Evolutionary conservation across 1,140 invertebrate species (phyloP).

Genomic region (Plutomurus gul): DNA sequence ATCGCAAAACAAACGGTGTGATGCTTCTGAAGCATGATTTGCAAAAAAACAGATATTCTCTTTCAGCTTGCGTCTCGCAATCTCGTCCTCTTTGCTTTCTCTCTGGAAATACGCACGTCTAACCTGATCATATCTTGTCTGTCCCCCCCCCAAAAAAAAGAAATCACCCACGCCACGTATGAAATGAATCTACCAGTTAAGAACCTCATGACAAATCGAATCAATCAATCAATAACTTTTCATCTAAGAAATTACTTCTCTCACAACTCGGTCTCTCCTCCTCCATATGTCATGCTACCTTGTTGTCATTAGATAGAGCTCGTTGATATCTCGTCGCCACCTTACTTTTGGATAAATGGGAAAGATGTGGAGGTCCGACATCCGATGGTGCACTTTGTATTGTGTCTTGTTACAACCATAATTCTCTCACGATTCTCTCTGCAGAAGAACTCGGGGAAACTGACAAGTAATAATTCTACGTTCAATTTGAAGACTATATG

Average conservation of each 20-base stretch:
- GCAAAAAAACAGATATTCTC: slow-evolving; percentile 22
- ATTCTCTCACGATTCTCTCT: slow-evolving; percentile 15
- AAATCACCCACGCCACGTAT: neutral
- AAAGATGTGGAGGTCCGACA: slow-evolving; percentile 11
- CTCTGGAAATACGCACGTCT: neutral
- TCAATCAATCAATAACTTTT: neutral
- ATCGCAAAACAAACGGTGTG: neutral
- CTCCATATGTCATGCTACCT: neutral
- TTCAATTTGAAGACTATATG: slow-evolving; percentile 35
- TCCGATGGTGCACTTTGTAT: slow-evolving; percentile 11
- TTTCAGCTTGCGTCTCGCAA: slow-evolving; percentile 17
- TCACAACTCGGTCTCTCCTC: neutral
- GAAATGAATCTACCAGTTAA: neutral
- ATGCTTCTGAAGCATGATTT: slow-evolving; percentile 17
- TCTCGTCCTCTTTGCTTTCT: slow-evolving; percentile 28
- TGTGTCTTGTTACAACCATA: slow-evolving; percentile 15
- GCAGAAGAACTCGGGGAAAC: slow-evolving; percentile 4
- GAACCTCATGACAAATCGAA: neutral
- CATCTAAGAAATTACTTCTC: neutral
- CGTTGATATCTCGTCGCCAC: neutral
- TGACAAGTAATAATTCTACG: slow-evolving; percentile 16
- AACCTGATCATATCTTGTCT: slow-evolving; percentile 7
- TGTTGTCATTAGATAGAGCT: neutral
- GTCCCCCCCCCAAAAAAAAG: too few species aligned
- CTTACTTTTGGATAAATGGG: neutral